Percentiles rank a stretch among this genome's conserved stretches.
phyloP scores from a whole-genome alignment of 2,888 invertebrate species.

The Caradrina clavipalpis region DNA sequence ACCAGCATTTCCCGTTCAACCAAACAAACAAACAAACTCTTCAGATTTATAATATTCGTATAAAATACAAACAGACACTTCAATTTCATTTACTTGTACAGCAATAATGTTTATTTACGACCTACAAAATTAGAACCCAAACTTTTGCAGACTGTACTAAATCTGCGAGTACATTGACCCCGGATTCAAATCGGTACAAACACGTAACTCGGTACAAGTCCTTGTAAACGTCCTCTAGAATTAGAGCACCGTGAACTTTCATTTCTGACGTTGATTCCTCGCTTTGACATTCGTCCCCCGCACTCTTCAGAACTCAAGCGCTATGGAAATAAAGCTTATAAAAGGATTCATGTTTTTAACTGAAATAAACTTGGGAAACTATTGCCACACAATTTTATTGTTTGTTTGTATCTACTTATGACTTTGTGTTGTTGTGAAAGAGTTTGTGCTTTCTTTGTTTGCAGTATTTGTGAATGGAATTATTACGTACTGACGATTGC shows the following conservation, averaged over 20 bases:
- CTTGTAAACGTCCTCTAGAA: conserved; percentile 24
- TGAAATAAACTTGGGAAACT: conserved; percentile 18
- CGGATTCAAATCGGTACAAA: conserved; percentile 18
- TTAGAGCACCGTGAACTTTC: conserved; percentile 32
- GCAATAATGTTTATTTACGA: not conserved
- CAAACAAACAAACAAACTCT: too few relatives aligned
- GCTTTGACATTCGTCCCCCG: conserved; percentile 43
- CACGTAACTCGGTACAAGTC: not conserved
- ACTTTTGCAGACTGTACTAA: not conserved
- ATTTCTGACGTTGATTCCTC: conserved; percentile 49
- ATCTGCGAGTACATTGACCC: conserved; percentile 2
- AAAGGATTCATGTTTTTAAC: conserved; percentile 36
- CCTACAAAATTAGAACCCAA: not conserved
- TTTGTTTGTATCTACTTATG: not conserved
- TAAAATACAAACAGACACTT: too few relatives aligned
- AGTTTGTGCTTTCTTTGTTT: not conserved
- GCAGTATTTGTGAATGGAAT: too few relatives aligned
- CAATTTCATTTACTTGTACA: too few relatives aligned
- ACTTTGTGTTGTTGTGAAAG: not conserved
- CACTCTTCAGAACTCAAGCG: conserved; percentile 11
- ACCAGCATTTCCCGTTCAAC: too few relatives aligned
- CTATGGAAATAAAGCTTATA: conserved; percentile 31
- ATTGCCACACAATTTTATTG: conserved; percentile 8
- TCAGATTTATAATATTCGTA: too few relatives aligned
- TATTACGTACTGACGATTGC: too few relatives aligned